Percentiles rank a stretch among this genome's conserved stretches.
These are phyloP conservation scores for Thermophis baileyi DNA, from an alignment of 2,113 vertebrate species.

Conservation along the genomic window DNA sequence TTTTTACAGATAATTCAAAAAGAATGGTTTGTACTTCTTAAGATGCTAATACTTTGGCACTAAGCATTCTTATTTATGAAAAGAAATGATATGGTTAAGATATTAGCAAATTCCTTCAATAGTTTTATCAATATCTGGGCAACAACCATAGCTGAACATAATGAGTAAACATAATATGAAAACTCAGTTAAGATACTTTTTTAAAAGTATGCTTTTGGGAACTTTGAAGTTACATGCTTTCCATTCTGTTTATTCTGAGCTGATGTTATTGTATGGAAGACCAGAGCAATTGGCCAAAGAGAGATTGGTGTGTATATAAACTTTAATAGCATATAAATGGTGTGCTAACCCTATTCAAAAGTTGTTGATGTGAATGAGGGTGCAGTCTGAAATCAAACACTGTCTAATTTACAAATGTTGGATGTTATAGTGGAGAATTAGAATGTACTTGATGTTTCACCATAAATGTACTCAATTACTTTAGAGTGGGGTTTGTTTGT, in stretches of 20 bases:
- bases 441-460: neutral
- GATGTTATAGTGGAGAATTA: neutral
- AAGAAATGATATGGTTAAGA: neutral
- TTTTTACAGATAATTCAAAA: neutral
- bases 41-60: neutral
- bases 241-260: neutral
- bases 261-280: neutral
- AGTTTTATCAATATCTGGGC: neutral
- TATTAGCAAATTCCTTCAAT: constrained; percentile 28
- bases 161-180: neutral
- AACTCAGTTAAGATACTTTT: neutral
- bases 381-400: neutral
- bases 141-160: neutral
- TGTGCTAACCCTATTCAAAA: neutral
- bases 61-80: neutral
- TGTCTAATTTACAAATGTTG: neutral
- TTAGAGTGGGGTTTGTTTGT: neutral
- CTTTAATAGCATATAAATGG: neutral
- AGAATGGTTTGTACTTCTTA: neutral
- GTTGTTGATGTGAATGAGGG: neutral
- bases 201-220: neutral
- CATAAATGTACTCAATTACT: neutral
- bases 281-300: neutral
- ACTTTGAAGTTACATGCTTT: neutral
- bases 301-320: neutral